Evolutionary conservation across 1,140 invertebrate species (phyloP), one percentile per base, ranked within the genome.

Genomic region (Monomorium pharaonis): DNA sequence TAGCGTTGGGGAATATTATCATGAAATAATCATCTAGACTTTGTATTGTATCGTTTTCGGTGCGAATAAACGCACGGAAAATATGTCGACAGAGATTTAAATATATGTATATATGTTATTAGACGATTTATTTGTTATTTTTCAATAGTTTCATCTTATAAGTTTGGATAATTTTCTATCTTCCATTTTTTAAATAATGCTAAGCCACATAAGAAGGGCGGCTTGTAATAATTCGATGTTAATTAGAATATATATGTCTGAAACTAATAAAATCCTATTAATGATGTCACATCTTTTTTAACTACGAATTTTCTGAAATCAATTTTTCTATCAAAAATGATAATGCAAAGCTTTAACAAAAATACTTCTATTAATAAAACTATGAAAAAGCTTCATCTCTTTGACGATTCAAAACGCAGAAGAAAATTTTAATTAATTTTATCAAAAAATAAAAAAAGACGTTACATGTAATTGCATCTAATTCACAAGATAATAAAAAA

Each of bases 101-200:
- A 70, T 70, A 70, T 47, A 70, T 70, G 37, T 44, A 70, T 70
- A 49, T 18, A 70, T n/a, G 67, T 70, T 47, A 70, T 47, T 69
- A 5, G 24, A 69, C 44, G 37, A 69, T 69, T 69, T 47, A 21
- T 30, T 58, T 58, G n/a, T 75, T 37, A 72, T 54, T 75, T 24
- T 33, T 75, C 14, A 58, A 58, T 42, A 1, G 56, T 37, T 0
- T 75, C 30, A 21, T 21, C 12, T 74, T 37, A 44, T 30, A 74
- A 74, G 27, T 54, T 56, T 6, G 14, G 30, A 54, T 33, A 74
- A 58, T 56, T 74, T 56, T 37, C 51, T 74, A 74, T 37, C 4
- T 16, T 37, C 21, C 30, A 1, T 37, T 56, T 6, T 24, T 75
- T 33, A 42, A 37, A 37, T 21, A 58, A 33, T 18, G 51, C 33